A percentile compares a stretch with the other conserved stretches of the same genome.
Evolutionary conservation across 53 echinoderm and acorn worm genomes (phyloP).

Genomic region (Luidia sarsii): DNA sequence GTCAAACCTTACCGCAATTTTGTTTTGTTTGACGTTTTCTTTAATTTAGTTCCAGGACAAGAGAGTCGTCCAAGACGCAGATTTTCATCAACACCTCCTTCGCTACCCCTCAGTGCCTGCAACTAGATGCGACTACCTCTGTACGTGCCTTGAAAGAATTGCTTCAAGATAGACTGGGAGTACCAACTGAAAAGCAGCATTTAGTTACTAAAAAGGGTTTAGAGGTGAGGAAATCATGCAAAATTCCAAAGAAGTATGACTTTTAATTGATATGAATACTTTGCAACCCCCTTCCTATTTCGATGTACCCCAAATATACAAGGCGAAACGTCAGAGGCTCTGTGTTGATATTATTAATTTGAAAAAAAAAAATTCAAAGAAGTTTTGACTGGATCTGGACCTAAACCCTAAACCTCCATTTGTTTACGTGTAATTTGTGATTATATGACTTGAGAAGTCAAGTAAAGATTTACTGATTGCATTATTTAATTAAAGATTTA

Average conservation of each 20-base stretch:
- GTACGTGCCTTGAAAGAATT: not conserved
- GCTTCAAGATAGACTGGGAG: conserved; percentile 15
- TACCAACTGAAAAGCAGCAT: not conserved
- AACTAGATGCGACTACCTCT: conserved; percentile 12
- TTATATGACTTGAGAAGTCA: not conserved
- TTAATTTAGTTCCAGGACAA: too few species aligned
- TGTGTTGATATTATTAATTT: not conserved
- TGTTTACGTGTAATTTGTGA: not conserved
- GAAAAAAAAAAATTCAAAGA: not conserved
- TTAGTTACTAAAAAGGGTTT: not conserved
- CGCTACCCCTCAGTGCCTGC: not conserved
- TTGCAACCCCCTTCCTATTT: not conserved
- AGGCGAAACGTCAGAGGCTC: not conserved
- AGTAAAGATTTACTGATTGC: not conserved
- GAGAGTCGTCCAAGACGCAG: too few species aligned
- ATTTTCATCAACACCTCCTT: not conserved
- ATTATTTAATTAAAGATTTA: too few species aligned
- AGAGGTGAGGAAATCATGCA: conserved; percentile 18
- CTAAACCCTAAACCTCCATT: not conserved
- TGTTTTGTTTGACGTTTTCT: too few species aligned
- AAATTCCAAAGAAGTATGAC: too few species aligned
- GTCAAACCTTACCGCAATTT: too few species aligned
- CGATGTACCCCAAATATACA: not conserved
- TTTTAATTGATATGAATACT: not conserved
- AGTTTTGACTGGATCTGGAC: not conserved